These are phyloP conservation scores for Cyprinella venusta DNA, from an alignment of 2,797 vertebrate species.

Conservation along the genomic window DNA sequence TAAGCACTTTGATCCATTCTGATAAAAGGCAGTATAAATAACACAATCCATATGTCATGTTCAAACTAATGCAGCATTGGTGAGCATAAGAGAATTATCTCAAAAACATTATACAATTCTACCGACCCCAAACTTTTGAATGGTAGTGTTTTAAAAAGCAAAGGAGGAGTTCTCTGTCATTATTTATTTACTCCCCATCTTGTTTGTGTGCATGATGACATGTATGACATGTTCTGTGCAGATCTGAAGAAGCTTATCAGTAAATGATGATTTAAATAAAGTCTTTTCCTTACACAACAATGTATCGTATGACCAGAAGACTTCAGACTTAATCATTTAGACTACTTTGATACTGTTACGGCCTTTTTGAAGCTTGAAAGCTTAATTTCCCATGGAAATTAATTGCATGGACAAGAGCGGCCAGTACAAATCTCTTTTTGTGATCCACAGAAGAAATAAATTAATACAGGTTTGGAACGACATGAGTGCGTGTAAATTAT, in stretches of 20 bases:
- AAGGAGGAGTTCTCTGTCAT: neutral
- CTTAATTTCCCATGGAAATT: neutral
- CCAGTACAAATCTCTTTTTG: slow-evolving; percentile 25
- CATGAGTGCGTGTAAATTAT: neutral
- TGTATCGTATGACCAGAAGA: neutral
- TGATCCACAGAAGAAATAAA: slow-evolving; percentile 8
- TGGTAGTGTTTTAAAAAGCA: neutral
- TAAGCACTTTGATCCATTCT: neutral
- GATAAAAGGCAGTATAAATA: neutral
- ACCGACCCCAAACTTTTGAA: neutral
- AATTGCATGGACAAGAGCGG: neutral
- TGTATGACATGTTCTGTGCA: neutral
- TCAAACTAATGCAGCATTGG: neutral
- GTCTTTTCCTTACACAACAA: neutral
- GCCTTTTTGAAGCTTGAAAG: slow-evolving; percentile 12
- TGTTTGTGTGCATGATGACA: neutral
- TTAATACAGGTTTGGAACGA: slow-evolving; percentile 4
- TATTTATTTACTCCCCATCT: neutral
- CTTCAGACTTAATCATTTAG: neutral
- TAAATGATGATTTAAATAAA: neutral
- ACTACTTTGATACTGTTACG: neutral
- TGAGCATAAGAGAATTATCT: neutral
- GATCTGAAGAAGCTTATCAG: neutral
- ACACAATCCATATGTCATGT: neutral
- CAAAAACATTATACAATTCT: neutral